Evolutionary conservation across 2,113 vertebrate species (phyloP).

Genomic region (Myrmecophaga tridactyla): DNA sequence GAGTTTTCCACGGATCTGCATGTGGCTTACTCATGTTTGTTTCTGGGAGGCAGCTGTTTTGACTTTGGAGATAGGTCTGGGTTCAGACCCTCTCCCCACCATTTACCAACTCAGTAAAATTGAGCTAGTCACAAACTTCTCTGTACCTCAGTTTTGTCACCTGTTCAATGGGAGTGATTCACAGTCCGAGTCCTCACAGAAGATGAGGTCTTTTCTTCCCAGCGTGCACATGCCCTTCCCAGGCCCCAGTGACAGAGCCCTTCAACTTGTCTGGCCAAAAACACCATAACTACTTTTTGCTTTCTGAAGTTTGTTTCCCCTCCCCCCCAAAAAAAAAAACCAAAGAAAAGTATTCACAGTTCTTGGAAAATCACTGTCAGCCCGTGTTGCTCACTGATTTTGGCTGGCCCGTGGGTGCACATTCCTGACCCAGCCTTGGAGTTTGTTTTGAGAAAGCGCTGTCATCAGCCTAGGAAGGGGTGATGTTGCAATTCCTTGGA

Average conservation of each 20-base stretch:
- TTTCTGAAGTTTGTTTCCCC: not conserved
- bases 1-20: not conserved
- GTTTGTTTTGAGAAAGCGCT: slow-evolving; percentile 53
- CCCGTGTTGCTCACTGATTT: not conserved
- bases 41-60: slow-evolving; percentile 24
- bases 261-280: not conserved
- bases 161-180: not conserved
- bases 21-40: not conserved
- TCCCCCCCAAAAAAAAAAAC: not conserved
- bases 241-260: not conserved
- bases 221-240: fast-evolving
- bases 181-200: not conserved
- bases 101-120: not conserved
- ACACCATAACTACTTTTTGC: not conserved
- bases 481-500: slow-evolving; percentile 29
- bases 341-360: not conserved
- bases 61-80: not conserved
- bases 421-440: slow-evolving; percentile 23
- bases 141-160: not conserved
- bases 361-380: not conserved
- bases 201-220: not conserved
- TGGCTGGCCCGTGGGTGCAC: not conserved
- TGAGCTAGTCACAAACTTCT: not conserved
- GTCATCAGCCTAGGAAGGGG: slow-evolving; percentile 49
- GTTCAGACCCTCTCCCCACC: not conserved